Conservation (phyloP, 2,797 vertebrate species). For the Anguilla marmorata region DNA sequence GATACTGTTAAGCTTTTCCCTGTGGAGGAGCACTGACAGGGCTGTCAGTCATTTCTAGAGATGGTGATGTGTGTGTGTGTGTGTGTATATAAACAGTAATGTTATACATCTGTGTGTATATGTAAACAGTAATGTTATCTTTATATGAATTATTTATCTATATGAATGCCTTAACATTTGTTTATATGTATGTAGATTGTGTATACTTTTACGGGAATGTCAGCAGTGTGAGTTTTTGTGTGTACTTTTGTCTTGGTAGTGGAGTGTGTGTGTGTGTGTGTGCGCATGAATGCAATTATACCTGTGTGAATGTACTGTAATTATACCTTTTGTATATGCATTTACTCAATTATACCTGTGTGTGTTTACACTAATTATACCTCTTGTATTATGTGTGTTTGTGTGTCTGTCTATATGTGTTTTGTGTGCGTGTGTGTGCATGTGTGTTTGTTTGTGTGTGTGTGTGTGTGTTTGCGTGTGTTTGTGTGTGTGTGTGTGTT, state of each 20-base stretch:
- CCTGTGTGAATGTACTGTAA: not conserved
- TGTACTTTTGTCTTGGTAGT: not conserved
- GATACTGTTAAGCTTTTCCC: not conserved
- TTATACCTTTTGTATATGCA: not conserved
- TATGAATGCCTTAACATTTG: not conserved
- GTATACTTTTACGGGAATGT: not conserved
- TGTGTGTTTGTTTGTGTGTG: slow-evolving; percentile 37
- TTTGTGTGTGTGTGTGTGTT: slow-evolving; percentile 16
- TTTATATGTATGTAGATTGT: not conserved
- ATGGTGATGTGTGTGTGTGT: not conserved
- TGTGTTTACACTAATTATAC: not conserved
- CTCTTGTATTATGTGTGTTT: not conserved
- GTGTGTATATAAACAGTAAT: not conserved
- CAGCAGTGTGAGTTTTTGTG: not conserved
- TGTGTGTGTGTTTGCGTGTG: not conserved
- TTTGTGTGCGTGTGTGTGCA: slow-evolving; percentile 6
- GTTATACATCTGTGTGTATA: not conserved
- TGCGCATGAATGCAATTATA: not conserved
- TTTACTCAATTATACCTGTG: not conserved
- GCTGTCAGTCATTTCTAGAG: not conserved
- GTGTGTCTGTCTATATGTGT: slow-evolving; percentile 38
- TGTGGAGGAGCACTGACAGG: not conserved
- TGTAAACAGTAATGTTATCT: not conserved
- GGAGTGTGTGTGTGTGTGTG: not conserved
- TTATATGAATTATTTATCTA: not conserved